These are phyloP conservation scores for Eupeodes corollae DNA, from an alignment of 1,140 invertebrate species.

Conservation along the genomic window DNA sequence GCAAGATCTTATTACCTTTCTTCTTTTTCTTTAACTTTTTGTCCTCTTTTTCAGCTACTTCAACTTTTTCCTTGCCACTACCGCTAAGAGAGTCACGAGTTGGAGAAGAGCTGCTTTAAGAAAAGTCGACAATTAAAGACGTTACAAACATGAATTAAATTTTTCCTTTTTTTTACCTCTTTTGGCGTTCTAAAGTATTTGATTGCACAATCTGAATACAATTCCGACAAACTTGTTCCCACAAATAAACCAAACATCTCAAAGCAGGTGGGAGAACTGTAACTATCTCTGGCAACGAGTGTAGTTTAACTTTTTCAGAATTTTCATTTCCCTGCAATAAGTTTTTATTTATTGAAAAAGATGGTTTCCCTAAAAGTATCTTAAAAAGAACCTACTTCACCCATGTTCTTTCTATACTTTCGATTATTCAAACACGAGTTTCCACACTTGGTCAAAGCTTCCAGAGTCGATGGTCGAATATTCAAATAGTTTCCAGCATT, in stretches of 20 bases:
- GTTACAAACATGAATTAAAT: too few relatives aligned
- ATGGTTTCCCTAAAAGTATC: too few relatives aligned
- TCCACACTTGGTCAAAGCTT: slow-evolving; percentile 62
- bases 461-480: slow-evolving; percentile 64
- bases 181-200: slow-evolving; percentile 29
- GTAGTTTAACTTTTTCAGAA: slow-evolving; percentile 15
- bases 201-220: slow-evolving; percentile 46
- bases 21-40: slow-evolving; percentile 47
- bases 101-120: slow-evolving; percentile 10
- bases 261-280: slow-evolving; percentile 72
- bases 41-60: slow-evolving; percentile 40
- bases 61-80: slow-evolving; percentile 36
- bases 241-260: slow-evolving; percentile 69
- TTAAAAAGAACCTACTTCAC: neutral
- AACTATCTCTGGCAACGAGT: slow-evolving; percentile 28
- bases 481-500: slow-evolving; percentile 65
- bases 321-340: neutral
- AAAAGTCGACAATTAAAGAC: neutral
- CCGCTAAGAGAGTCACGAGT: slow-evolving; percentile 6
- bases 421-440: slow-evolving; percentile 34
- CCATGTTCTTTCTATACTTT: slow-evolving; percentile 26
- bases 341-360: too few relatives aligned
- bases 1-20: slow-evolving; percentile 22
- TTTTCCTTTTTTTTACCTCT: neutral
- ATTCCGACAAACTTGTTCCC: slow-evolving; percentile 73